phyloP scores from a whole-genome alignment of 2,113 vertebrate species.

The Carollia perspicillata region DNA sequence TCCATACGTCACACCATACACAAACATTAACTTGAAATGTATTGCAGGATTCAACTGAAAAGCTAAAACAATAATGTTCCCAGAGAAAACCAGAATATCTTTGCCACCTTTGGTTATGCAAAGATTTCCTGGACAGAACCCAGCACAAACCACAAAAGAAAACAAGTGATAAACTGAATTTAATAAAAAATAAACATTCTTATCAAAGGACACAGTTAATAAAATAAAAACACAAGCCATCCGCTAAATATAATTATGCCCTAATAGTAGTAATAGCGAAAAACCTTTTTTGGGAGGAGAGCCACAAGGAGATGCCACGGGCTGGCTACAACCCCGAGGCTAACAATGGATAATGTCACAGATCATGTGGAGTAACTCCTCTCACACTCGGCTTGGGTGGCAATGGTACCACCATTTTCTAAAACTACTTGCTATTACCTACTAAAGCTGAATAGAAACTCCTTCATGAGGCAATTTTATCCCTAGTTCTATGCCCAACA shows the following conservation, averaged over 20 bases:
- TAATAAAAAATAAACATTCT: background rate
- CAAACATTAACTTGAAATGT: too few species aligned
- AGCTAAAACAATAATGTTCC: too few species aligned
- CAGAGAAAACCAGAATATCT: too few species aligned
- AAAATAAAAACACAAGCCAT: background rate
- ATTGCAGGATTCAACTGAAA: too few species aligned
- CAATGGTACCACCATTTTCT: background rate
- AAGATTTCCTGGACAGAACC: background rate
- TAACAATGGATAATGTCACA: background rate
- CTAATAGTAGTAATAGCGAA: background rate
- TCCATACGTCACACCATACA: background rate
- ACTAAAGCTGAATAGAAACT: background rate
- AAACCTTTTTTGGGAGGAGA: background rate
- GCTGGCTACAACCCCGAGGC: background rate
- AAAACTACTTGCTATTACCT: background rate
- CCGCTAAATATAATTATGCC: background rate
- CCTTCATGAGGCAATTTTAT: background rate
- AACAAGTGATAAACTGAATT: background rate
- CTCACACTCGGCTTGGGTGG: background rate
- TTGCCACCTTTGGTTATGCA: background rate
- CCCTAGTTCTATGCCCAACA: background rate
- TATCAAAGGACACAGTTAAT: background rate
- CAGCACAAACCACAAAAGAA: background rate
- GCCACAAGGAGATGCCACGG: background rate
- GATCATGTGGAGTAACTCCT: background rate